phyloP scores from a whole-genome alignment of 1,140 invertebrate genomes.

The Hylaeus volcanicus region DNA sequence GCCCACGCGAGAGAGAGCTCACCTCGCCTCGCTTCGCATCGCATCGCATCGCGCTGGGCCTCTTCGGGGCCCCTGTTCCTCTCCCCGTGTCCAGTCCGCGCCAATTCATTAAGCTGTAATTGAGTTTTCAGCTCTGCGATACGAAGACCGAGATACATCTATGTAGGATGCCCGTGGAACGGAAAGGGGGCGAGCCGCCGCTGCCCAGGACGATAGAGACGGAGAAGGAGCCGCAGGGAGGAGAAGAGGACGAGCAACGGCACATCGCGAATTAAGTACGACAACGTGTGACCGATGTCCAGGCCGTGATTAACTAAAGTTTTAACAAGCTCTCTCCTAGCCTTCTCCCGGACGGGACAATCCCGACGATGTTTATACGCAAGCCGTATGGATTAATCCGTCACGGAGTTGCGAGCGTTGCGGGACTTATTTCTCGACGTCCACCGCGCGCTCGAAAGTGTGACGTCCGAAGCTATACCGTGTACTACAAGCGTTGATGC shows the following conservation, averaged over 20 bases:
- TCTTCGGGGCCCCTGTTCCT: slow-evolving; percentile 16
- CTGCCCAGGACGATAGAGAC: slow-evolving; percentile 48
- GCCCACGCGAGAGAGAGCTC: background rate
- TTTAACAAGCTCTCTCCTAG: slow-evolving; percentile 72
- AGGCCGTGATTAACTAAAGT: slow-evolving; percentile 75
- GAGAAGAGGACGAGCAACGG: slow-evolving; percentile 45
- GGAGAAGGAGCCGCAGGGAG: slow-evolving; percentile 31
- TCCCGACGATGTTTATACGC: slow-evolving; percentile 3
- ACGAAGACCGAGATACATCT: slow-evolving; percentile 73
- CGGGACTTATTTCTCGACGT: too few relatives aligned
- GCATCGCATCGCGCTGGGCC: background rate
- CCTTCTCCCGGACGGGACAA: background rate
- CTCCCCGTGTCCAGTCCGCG: slow-evolving; percentile 33
- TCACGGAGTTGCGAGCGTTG: too few relatives aligned
- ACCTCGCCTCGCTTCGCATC: background rate
- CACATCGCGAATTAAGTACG: slow-evolving; percentile 73
- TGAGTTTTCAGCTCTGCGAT: slow-evolving; percentile 78
- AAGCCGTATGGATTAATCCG: slow-evolving; percentile 38
- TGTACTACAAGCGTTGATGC: too few relatives aligned
- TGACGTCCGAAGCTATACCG: too few relatives aligned
- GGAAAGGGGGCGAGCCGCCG: slow-evolving; percentile 38
- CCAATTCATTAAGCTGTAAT: slow-evolving; percentile 79
- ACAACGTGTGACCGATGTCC: slow-evolving; percentile 77
- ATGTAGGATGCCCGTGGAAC: slow-evolving; percentile 61
- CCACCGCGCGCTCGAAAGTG: too few relatives aligned